Evolutionary conservation across 2,888 invertebrate species (phyloP), one percentile per base, ranked within the genome.

Genomic region (Plutella xylostella): DNA sequence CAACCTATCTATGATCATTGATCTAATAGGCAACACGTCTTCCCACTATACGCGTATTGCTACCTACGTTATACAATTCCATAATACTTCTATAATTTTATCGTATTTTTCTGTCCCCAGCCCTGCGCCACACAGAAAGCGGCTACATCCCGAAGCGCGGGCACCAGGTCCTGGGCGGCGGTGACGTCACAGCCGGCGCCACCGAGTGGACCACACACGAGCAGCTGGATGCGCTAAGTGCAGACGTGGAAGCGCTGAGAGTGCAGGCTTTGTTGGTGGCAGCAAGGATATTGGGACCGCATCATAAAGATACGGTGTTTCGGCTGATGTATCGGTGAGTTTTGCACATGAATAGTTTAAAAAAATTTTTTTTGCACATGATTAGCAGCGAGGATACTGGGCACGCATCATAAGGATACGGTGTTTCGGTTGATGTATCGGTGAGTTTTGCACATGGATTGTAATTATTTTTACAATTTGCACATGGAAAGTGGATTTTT

Each of bases 301-400:
- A 88, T 55, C 96, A 97, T 77, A 93, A 93, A 70, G 96, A 97
- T 72, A 92, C 93, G 47, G 88, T 95, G 47, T 95, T 92, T 73
- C 85, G 91, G 39, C 76, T 91, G 50, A 90, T 90, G 87, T 90
- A 88, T 69, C 79, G n/a, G n/a, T n/a, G n/a, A n/a, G n/a, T n/a
- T n/a, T n/a, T n/a, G n/a, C n/a, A n/a, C n/a, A n/a, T n/a, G n/a
- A n/a, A n/a, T n/a, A n/a, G n/a, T n/a, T n/a, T n/a, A n/a, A n/a
- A n/a, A n/a, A n/a, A n/a, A n/a, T n/a, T n/a, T n/a, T n/a, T n/a
- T n/a, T n/a, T n/a, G n/a, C n/a, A n/a, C n/a, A n/a, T n/a, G n/a
- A n/a, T n/a, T n/a, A n/a, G 91, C 93, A 53, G 93, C 94, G 76
- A 86, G 97, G 59, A 92, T 97, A 60, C 86, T 97, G 19, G 96